Evolutionary conservation across 2,797 vertebrate species (phyloP).

Genomic region (Tokudaia muenninki): DNA sequence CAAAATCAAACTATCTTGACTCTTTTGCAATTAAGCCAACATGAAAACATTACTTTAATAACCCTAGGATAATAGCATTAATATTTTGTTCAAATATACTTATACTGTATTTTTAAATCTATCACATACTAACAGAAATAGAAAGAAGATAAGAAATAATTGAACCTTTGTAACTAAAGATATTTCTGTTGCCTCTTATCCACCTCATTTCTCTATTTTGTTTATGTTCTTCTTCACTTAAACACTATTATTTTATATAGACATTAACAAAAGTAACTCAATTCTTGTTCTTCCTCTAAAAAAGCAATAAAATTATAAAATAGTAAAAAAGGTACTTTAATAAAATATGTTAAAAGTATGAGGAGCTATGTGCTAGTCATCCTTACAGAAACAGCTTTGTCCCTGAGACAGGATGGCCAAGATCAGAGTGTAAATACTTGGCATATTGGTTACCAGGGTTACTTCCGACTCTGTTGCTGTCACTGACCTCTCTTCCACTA

Average conservation of each 20-base stretch:
- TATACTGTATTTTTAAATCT: constrained; percentile 29
- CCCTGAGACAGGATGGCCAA: not conserved
- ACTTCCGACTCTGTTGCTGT: not conserved
- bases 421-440: not conserved
- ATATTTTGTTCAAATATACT: constrained; percentile 45
- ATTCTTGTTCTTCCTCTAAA: constrained; percentile 11
- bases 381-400: not conserved
- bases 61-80: constrained; percentile 25
- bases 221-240: not conserved
- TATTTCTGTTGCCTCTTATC: constrained; percentile 20
- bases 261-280: constrained; percentile 1
- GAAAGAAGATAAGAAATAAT: constrained; percentile 54
- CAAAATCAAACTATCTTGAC: not conserved
- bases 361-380: not conserved
- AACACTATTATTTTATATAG: not conserved
- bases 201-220: constrained; percentile 55
- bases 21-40: not conserved
- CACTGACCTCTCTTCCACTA: not conserved
- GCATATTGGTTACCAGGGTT: not conserved
- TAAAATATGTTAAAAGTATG: not conserved
- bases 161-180: constrained; percentile 25
- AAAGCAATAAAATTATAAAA: not conserved
- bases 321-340: not conserved
- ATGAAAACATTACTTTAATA: constrained; percentile 45
- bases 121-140: constrained; percentile 29